Evolutionary conservation across 2,113 vertebrate species (phyloP), one percentile per base, ranked within the genome.

Genomic region (Ornithorhynchus anatinus): DNA sequence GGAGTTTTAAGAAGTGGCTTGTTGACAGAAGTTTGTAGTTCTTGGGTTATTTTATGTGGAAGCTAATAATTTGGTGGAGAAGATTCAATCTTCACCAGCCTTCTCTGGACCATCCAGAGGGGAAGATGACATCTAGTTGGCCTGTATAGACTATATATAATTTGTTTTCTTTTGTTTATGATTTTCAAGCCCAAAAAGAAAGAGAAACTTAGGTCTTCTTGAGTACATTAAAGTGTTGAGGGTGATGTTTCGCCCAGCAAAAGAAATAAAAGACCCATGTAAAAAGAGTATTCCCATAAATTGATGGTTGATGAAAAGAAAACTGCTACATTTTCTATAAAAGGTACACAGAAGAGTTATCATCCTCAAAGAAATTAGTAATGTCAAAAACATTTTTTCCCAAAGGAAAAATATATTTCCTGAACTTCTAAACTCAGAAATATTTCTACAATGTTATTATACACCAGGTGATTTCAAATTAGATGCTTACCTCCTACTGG

Each of bases 401-500:
- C 47, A 31, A 50, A n/a, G 32, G 44, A 44, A 69, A 19, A 17
- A 3, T n/a, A 37, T 10, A 11, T 37, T 51, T 36, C 35, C 43
- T 60, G 2, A 17, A 54, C 15, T 14, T 36, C 5, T 27, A 10
- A 2, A 22, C 50, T 52, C 27, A 17, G 29, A 27, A 6, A 15
- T 39, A 29, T 75, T 85, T 36, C 36, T 62, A 29, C 45, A n/a
- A 22, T 59, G 23, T 67, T 25, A 17, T 59, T 45, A 60, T 53
- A 3, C 17, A 23, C 25, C n/a, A 56, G 57, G n/a, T 69, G 22
- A 53, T 81, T 68, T 58, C 20, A 57, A 39, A 27, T 39, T 70
- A 27, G 68, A 39, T 27, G 29, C 2, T 50, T 81, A 7, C 51
- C 80, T 77, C 53, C 33, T n/a, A 43, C 20, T 45, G 39, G 70